These are phyloP conservation scores for Pseudobourletiella spinata DNA, from an alignment of 1,140 invertebrate genomes.

Conservation along the genomic window DNA sequence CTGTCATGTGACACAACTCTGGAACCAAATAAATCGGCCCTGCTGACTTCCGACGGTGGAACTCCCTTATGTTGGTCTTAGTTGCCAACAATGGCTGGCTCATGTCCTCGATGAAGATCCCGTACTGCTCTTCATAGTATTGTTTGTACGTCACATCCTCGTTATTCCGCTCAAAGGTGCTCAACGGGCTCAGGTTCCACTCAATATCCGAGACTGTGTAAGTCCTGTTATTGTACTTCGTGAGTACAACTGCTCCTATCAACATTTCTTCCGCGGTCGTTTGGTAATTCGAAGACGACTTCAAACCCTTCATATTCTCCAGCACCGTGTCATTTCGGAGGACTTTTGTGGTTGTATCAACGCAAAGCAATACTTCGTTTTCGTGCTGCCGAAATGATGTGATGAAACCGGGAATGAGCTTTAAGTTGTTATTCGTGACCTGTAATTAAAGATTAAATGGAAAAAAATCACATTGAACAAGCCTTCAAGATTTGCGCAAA, in stretches of 20 bases:
- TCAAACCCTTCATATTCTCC: constrained; percentile 43
- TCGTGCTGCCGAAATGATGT: constrained; percentile 73
- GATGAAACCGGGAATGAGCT: constrained; percentile 51
- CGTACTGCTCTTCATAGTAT: constrained; percentile 64
- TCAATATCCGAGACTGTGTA: constrained; percentile 74
- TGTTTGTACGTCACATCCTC: constrained; percentile 57
- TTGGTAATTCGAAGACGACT: constrained; percentile 35
- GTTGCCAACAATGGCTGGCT: constrained; percentile 23
- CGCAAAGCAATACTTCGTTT: constrained; percentile 55
- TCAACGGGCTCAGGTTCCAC: constrained; percentile 56
- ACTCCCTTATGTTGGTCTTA: constrained; percentile 6
- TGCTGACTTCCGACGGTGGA: neutral
- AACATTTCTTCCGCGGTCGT: constrained; percentile 38
- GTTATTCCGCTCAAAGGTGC: constrained; percentile 55
- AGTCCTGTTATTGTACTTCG: constrained; percentile 62
- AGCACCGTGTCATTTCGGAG: constrained; percentile 51
- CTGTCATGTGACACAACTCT: constrained; percentile 34
- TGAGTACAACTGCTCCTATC: constrained; percentile 45
- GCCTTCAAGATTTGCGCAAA: no score
- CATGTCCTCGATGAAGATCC: constrained; percentile 49
- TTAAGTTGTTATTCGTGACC: constrained; percentile 49
- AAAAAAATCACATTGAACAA: no score
- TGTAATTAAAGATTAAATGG: no score
- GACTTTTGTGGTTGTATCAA: constrained; percentile 67
- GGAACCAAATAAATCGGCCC: constrained; percentile 27